Evolutionary conservation across 2,797 vertebrate species (phyloP), one percentile per base, ranked within the genome.

Genomic region (Sebastolobus altivelis): DNA sequence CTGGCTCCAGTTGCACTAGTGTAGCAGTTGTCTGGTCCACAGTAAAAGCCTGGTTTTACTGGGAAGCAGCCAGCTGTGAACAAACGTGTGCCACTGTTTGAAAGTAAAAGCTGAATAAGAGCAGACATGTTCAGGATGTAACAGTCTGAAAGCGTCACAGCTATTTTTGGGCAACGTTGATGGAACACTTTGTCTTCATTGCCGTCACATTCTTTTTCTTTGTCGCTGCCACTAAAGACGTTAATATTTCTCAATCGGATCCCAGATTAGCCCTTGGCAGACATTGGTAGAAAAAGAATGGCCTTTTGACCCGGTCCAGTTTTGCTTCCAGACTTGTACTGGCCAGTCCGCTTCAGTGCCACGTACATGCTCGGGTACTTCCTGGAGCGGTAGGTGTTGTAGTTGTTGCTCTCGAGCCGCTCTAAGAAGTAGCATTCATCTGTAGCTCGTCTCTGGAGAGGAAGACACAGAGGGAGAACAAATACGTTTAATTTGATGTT

Each of bases 201-300:
- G 88, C 82, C 84, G 71, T 94, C 93, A 94, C 90, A 87, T 93
- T 54, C 81, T 87, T 86, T 49, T 25, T 69, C 58, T 49, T 75
- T 33, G 27, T 68, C 16, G 43, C 71, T 58, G 49, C 38, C 67
- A 62, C 77, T 40, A 59, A 86, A 8, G 82, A 65, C 68, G 3
- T 72, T 46, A 49, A 20, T 35, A 43, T 54, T 65, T 82, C 52
- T 61, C 37, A 0, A 14, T 60, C 70, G 1, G 54, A 35, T 58
- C 72, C 35, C 82, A 75, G 82, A 91, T 96, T 96, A 99, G 94
- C 95, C 95, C 86, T 96, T 99, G 81, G 97, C 95, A 63, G 98
- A 97, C 98, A 99, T 99, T 1, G 99, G 99, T 49, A 99, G 98
- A 58, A 99, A 99, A 78, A 99, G 98, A 84, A 99, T 97, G 86